Evolutionary conservation across 1,140 invertebrate genomes (phyloP), one percentile per base, ranked within the genome.

Genomic region (Gryllus bimaculatus): DNA sequence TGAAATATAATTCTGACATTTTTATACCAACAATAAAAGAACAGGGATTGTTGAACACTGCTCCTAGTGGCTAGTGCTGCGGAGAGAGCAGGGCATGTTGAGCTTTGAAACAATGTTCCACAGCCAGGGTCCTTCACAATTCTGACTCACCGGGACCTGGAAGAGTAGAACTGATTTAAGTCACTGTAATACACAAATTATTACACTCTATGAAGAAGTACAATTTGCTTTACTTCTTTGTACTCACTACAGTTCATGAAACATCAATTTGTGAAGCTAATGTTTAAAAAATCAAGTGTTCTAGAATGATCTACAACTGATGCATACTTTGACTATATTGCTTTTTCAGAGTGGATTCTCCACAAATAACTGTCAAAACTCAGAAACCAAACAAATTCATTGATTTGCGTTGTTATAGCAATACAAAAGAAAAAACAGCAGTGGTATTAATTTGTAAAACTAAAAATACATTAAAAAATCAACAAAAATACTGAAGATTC

Each of bases 311-410:
- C 26, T 39, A 39, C 26, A 39, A 39, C 26, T 39, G 26, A 39
- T 39, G 26, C 26, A 39, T 5, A 39, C 26, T 39, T 39, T 39
- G 26, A 39, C 26, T 39, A 39, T 39, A 39, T 39, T 39, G 26
- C 5, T 39, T 39, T 39, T 39, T 39, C 26, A 39, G 26, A 39
- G 26, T 39, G 5, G 26, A 5, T 39, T 39, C 26, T 39, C 26
- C 26, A 39, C 26, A 39, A 39, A 39, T 39, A 39, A 39, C 26
- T 39, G 26, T 39, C 26, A 39, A 18, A 66, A 13, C 54, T 66
- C 54, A 66, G 54, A 66, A 66, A 66, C 18, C 54, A 66, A 66
- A 66, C 54, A 66, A 66, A 66, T 66, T 66, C 54, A 66, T 66
- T 66, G 54, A 66, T 66, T 66, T 10, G 54, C 7, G 18, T 66